phyloP scores from a whole-genome alignment of 2,113 vertebrate genomes.

The Antigone vipio region DNA sequence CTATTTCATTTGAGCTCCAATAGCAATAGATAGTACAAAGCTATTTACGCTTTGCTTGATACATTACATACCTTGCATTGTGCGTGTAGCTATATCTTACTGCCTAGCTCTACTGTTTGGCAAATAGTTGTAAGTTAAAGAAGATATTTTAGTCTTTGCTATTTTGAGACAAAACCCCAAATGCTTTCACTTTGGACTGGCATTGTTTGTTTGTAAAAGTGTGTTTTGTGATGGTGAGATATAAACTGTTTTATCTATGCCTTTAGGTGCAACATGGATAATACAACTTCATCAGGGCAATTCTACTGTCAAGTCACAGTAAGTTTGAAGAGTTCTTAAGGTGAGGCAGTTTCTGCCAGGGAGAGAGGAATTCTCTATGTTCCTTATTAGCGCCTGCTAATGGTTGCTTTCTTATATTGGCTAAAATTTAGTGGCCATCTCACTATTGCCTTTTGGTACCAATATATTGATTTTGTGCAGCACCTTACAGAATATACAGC shows the following conservation, averaged over 20 bases:
- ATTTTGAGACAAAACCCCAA: neutral
- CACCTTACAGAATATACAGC: neutral
- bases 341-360: neutral
- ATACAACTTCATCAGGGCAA: neutral
- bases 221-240: neutral
- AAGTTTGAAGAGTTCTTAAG: neutral
- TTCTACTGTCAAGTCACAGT: neutral
- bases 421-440: neutral
- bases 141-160: neutral
- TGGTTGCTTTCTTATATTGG: neutral
- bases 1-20: neutral
- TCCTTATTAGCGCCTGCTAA: neutral
- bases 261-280: neutral
- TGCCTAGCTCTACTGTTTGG: neutral
- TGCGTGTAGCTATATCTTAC: neutral
- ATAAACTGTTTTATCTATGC: neutral
- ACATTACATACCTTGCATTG: neutral
- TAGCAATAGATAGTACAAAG: neutral
- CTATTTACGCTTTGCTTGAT: neutral
- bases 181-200: neutral
- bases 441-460: neutral
- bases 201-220: neutral
- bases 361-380: neutral
- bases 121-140: neutral
- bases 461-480: neutral